These are phyloP conservation scores for Pao palembangensis DNA, from an alignment of 2,113 vertebrate genomes.

Conservation along the genomic window DNA sequence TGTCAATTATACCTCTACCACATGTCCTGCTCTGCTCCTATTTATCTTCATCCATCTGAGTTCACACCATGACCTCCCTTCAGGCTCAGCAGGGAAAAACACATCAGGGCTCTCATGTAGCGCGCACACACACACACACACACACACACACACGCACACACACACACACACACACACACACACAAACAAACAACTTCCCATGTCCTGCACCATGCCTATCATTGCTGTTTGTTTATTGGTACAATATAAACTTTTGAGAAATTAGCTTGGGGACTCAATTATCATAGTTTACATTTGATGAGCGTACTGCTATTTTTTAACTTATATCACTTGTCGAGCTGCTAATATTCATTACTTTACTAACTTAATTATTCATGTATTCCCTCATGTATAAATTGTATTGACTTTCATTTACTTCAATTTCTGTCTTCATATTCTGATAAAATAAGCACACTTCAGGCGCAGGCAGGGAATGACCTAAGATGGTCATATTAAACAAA, in stretches of 20 bases:
- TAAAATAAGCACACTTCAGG: neutral
- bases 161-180: slow-evolving; percentile 38
- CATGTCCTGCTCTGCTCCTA: slow-evolving; percentile 55
- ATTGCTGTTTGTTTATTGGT: slow-evolving; percentile 38
- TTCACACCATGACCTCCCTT: slow-evolving; percentile 65
- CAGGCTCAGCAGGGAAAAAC: slow-evolving; percentile 53
- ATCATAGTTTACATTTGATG: slow-evolving; percentile 26
- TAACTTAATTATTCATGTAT: neutral
- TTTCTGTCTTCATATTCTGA: neutral
- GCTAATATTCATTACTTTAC: neutral
- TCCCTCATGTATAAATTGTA: neutral
- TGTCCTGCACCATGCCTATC: slow-evolving; percentile 54
- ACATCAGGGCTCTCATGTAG: slow-evolving; percentile 30
- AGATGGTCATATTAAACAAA: no score
- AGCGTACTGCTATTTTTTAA: slow-evolving; percentile 13
- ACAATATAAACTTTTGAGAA: slow-evolving; percentile 41
- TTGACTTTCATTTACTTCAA: neutral
- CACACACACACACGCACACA: slow-evolving; percentile 20
- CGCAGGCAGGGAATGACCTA: neutral
- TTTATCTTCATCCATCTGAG: slow-evolving; percentile 76
- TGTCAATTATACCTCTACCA: slow-evolving; percentile 74
- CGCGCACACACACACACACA: slow-evolving; percentile 29
- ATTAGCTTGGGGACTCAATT: slow-evolving; percentile 54
- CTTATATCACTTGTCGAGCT: slow-evolving; percentile 5
- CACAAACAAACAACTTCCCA: slow-evolving; percentile 51